These are phyloP conservation scores for Enhydra lutris DNA, from an alignment of 2,113 vertebrate genomes.

Conservation along the genomic window DNA sequence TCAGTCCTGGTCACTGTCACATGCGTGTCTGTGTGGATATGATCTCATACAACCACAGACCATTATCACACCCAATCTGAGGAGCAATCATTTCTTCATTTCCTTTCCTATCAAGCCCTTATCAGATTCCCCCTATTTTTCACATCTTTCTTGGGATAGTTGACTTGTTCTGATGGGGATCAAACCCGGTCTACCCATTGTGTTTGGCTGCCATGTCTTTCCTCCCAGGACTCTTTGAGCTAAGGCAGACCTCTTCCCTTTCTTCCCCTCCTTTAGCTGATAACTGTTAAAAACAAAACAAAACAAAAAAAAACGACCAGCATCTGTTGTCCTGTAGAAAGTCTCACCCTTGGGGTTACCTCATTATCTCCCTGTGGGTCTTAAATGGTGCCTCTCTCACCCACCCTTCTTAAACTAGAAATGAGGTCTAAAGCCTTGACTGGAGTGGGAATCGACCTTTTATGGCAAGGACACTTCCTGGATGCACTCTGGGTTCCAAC, in stretches of 20 bases:
- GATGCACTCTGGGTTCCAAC: neutral
- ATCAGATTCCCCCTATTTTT: neutral
- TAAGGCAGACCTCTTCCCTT: neutral
- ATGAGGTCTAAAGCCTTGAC: neutral
- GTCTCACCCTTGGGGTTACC: neutral
- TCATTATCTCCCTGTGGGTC: neutral
- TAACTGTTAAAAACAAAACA: neutral
- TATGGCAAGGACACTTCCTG: neutral
- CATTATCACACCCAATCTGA: neutral
- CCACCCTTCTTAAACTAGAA: neutral
- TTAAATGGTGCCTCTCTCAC: neutral
- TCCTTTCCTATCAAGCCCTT: neutral
- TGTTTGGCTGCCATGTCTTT: neutral
- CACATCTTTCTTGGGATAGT: neutral
- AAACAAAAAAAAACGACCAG: neutral
- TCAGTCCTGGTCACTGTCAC: accelerated
- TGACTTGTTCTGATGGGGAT: neutral
- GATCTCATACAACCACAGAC: neutral
- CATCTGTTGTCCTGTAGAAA: neutral
- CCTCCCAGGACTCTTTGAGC: neutral
- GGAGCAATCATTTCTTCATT: neutral
- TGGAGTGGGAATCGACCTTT: neutral
- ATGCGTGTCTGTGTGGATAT: neutral
- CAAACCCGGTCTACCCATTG: neutral
- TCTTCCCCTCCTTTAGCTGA: neutral